These are phyloP conservation scores for Nanger granti DNA, from an alignment of 2,113 vertebrate genomes.

Conservation along the genomic window DNA sequence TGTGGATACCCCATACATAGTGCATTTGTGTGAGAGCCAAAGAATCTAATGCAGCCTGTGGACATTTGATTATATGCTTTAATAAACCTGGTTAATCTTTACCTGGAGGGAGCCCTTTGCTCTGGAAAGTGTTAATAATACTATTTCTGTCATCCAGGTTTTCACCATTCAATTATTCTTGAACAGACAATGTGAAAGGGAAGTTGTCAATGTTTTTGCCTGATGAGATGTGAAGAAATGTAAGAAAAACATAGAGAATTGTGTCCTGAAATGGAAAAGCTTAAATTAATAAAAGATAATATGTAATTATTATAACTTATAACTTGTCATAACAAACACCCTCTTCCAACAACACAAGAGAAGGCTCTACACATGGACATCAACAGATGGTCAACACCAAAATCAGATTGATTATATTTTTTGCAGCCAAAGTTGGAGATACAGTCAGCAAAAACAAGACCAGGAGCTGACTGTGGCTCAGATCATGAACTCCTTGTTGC, in stretches of 20 bases:
- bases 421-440: too few relatives aligned
- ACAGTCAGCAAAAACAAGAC: too few relatives aligned
- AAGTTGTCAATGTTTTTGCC: not conserved
- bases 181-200: not conserved
- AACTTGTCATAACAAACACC: too few relatives aligned
- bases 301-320: not conserved
- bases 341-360: too few relatives aligned
- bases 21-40: not conserved
- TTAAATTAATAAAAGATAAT: not conserved
- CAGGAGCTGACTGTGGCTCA: too few relatives aligned
- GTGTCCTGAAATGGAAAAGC: fast-evolving
- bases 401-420: too few relatives aligned
- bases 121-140: not conserved
- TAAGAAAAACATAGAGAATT: not conserved
- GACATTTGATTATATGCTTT: not conserved
- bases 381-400: too few relatives aligned
- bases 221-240: not conserved
- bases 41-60: not conserved
- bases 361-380: too few relatives aligned
- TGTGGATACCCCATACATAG: not conserved
- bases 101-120: not conserved
- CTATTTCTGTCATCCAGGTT: not conserved
- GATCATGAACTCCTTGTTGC: too few relatives aligned
- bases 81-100: not conserved
- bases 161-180: not conserved